Evolutionary conservation across 2,888 invertebrate genomes (phyloP).

Genomic region (Lumbricus terrestris): DNA sequence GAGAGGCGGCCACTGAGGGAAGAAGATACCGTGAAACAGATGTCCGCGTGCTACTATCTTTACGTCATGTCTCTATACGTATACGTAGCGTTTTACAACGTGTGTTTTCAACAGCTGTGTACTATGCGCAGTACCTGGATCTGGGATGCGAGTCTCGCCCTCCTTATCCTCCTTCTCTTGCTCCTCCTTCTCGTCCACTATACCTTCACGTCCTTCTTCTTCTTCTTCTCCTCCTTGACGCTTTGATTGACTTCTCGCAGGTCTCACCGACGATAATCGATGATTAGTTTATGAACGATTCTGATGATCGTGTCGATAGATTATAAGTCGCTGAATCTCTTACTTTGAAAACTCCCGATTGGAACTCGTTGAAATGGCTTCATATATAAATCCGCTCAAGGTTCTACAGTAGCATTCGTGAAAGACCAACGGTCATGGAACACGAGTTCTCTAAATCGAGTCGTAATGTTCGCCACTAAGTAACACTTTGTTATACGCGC

Average conservation of each 20-base stretch:
- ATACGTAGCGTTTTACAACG: background rate
- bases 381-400: background rate
- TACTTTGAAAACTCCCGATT: background rate
- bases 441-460: background rate
- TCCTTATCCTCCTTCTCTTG: too few species aligned
- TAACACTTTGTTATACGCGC: too few species aligned
- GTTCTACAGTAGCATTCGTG: background rate
- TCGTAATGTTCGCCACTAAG: background rate
- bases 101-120: background rate
- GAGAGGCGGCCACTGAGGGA: too few species aligned
- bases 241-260: background rate
- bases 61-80: constrained; percentile 3
- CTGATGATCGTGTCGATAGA: background rate
- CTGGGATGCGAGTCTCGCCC: background rate
- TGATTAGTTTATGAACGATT: background rate
- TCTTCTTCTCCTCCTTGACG: too few species aligned
- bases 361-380: background rate
- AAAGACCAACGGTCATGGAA: background rate
- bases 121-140: background rate
- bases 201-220: too few species aligned
- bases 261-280: too few species aligned
- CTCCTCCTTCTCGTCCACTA: too few species aligned
- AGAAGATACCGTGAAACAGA: background rate
- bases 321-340: background rate
- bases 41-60: background rate